phyloP scores from a whole-genome alignment of 2,797 vertebrate genomes.

The Ctenopoma kingsleyae region DNA sequence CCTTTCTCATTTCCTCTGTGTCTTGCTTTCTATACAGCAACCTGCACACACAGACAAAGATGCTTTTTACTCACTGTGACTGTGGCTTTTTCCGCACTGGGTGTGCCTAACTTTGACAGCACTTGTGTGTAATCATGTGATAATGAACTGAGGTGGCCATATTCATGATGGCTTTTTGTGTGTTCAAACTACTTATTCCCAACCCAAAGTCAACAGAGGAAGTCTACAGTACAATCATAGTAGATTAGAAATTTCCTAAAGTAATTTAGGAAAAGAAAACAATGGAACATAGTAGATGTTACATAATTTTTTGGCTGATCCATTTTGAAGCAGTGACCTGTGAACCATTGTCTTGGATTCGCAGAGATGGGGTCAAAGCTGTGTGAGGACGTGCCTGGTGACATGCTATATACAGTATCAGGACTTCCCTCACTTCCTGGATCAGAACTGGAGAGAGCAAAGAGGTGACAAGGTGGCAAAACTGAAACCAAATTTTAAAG shows the following conservation, averaged over 20 bases:
- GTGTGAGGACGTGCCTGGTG: conserved; percentile 36
- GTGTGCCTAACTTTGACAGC: conserved; percentile 19
- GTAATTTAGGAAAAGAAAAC: conserved; percentile 53
- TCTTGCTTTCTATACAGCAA: neutral
- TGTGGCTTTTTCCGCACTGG: conserved; percentile 21
- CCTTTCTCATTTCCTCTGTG: conserved; percentile 7
- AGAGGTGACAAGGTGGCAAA: neutral
- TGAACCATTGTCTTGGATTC: conserved; percentile 51
- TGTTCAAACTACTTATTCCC: conserved; percentile 11
- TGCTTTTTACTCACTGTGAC: conserved; percentile 12
- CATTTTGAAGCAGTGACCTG: conserved; percentile 51
- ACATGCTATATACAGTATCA: conserved; percentile 27
- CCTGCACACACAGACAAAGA: neutral
- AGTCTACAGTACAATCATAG: conserved; percentile 22
- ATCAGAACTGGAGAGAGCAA: neutral
- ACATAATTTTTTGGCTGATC: conserved; percentile 58
- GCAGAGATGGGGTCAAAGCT: conserved; percentile 54
- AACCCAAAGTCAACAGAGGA: conserved; percentile 35
- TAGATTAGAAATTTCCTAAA: conserved; percentile 50
- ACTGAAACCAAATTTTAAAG: no score
- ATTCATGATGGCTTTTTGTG: conserved; percentile 31
- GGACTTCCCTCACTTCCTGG: conserved; percentile 58
- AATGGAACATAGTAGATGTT: conserved; percentile 38
- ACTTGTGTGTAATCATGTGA: conserved; percentile 19
- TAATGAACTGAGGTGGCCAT: conserved; percentile 32